phyloP scores from a whole-genome alignment of 2,888 invertebrate genomes.

The Tinea pellionella region DNA sequence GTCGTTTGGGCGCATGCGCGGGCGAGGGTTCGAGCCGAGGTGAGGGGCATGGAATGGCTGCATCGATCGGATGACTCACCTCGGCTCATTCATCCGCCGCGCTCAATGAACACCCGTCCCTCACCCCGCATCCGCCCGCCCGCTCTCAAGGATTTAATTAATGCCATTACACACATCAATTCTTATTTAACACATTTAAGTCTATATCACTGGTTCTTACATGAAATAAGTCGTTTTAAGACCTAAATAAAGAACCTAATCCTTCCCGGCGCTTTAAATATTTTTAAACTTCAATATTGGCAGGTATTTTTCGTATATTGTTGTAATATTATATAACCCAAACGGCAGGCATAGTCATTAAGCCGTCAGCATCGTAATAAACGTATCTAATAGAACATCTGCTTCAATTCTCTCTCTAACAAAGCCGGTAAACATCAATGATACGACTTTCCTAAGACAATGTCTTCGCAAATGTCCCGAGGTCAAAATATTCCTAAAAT shows the following conservation, averaged over 20 bases:
- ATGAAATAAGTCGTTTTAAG: too few relatives aligned
- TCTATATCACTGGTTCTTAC: too few relatives aligned
- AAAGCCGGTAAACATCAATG: background rate
- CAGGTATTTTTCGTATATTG: too few relatives aligned
- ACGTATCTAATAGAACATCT: background rate
- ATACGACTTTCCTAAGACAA: background rate
- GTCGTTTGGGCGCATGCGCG: constrained; percentile 1
- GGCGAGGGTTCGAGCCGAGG: constrained; percentile 6
- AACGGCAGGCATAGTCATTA: background rate
- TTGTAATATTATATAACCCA: background rate
- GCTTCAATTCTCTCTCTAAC: background rate
- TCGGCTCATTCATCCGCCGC: constrained; percentile 63
- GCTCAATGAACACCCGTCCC: constrained; percentile 57
- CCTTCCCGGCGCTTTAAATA: too few relatives aligned
- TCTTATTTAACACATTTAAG: background rate
- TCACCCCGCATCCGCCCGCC: constrained; percentile 41
- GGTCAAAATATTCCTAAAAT: background rate
- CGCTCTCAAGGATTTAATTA: constrained; percentile 53
- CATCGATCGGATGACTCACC: constrained; percentile 65
- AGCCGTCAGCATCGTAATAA: background rate
- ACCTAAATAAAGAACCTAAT: too few relatives aligned
- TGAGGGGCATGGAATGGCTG: constrained; percentile 24
- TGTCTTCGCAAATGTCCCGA: background rate
- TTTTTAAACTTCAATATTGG: too few relatives aligned
- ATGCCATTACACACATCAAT: constrained; percentile 39